Base-by-base conservation (phyloP, 1,140 invertebrate genomes). In the Samia ricini region DNA sequence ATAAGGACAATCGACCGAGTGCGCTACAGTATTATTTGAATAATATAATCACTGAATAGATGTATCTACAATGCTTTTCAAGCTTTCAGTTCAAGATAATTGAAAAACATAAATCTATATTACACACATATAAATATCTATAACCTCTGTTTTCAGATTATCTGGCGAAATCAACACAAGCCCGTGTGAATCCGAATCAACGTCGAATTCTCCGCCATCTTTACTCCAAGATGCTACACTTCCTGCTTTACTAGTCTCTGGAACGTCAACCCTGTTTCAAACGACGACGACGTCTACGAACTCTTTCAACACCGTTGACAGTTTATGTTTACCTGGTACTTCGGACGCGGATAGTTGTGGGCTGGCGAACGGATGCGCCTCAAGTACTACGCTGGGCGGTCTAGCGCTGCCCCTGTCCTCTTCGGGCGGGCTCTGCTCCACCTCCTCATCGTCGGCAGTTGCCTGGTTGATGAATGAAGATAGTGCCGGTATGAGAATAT, bases 391-490 rank as follows among this genome's bases (percentile, higher is more conserved):
- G n/a, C 66, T 83, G 19, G 76, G 77, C 59, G 79, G 80, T 6
- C 59, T 90, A 64, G 76, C 83, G 59, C 63, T 90, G 61, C 85
- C 85, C 23, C 64, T 89, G 56, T 87, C 87, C 12, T 82, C 85
- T 18, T 60, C 81, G 20, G 79, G 76, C 23, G 85, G 83, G 20
- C 61, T 88, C 64, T 88, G 86, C 77, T 86, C 87, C 5, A 85
- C 87, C 61, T 81, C 85, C 66, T 84, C 87, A 24, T 79, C 85
- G 55, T 83, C 86, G 63, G 81, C 85, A 33, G 85, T 88, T 55
- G 87, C 87, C 75, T 89, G 87, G 87, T 88, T 89, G 77, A 89
- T 89, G 87, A 89, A 89, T 87, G 87, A 89, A 68, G 87, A 89
- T 81, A 89, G 87, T 63, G 80, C 83, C 68, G 85, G 87, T 88